These are phyloP conservation scores for Lithophane leautieri DNA, from an alignment of 2,888 invertebrate species.

Conservation along the genomic window DNA sequence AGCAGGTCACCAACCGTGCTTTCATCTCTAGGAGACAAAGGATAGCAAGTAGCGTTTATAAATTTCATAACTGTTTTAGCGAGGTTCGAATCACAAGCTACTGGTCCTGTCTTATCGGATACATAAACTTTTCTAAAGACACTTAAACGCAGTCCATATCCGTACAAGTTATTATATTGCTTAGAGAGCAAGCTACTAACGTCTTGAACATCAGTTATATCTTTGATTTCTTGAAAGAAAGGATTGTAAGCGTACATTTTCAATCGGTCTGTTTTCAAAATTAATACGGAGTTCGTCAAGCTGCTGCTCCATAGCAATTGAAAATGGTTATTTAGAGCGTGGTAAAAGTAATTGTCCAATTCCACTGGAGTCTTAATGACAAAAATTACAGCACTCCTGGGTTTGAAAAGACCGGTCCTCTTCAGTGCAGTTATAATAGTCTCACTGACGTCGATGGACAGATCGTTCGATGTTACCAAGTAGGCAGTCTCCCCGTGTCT, in stretches of 20 bases:
- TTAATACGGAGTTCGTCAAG: slow-evolving; percentile 87
- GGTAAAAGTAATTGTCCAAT: slow-evolving; percentile 80
- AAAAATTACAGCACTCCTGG: slow-evolving; percentile 84
- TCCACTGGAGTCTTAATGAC: slow-evolving; percentile 79
- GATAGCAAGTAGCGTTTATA: slow-evolving; percentile 83
- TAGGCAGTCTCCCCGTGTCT: slow-evolving; percentile 85
- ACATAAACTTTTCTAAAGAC: slow-evolving; percentile 82
- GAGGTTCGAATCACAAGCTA: slow-evolving; percentile 79
- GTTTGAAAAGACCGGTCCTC: slow-evolving; percentile 85
- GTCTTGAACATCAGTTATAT: slow-evolving; percentile 82
- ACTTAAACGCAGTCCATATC: slow-evolving; percentile 79
- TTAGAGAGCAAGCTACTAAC: slow-evolving; percentile 71
- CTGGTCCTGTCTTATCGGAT: slow-evolving; percentile 76
- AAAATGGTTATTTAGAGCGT: slow-evolving; percentile 85
- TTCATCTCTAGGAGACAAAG: slow-evolving; percentile 81
- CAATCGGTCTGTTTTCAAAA: slow-evolving; percentile 78
- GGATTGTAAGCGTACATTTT: slow-evolving; percentile 89
- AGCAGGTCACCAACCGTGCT: slow-evolving; percentile 85
- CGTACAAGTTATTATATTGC: slow-evolving; percentile 82
- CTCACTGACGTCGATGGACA: slow-evolving; percentile 80
- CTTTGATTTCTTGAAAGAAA: slow-evolving; percentile 82
- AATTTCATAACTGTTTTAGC: slow-evolving; percentile 77
- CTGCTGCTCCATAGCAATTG: slow-evolving; percentile 87
- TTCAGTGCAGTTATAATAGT: slow-evolving; percentile 78
- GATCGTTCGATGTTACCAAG: slow-evolving; percentile 80